Percentiles rank a stretch among this genome's conserved stretches.
Conservation (phyloP, 37 sponge, comb jelly and placozoan genomes). For the Amphimedon queenslandica region DNA sequence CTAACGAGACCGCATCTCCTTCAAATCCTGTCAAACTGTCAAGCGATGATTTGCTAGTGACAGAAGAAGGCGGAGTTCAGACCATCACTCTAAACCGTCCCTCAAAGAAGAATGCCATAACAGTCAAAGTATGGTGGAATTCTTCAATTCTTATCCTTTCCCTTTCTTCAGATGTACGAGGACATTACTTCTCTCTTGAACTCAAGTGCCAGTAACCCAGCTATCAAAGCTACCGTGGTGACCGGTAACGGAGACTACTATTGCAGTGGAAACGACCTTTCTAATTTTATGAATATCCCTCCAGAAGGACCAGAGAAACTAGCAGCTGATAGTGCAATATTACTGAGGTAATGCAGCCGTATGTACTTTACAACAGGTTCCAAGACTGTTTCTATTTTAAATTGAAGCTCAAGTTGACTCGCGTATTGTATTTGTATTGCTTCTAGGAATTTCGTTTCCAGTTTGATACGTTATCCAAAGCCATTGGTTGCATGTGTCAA, state of each 20-base stretch:
- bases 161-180: conserved; percentile 72
- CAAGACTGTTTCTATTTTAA: too few relatives aligned
- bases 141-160: not conserved
- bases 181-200: conserved; percentile 51
- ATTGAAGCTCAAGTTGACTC: too few relatives aligned
- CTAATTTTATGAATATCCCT: conserved; percentile 74
- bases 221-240: conserved; percentile 63
- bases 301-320: conserved; percentile 71
- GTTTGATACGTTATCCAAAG: conserved; percentile 92
- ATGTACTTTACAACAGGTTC: too few relatives aligned
- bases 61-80: conserved; percentile 51
- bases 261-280: conserved; percentile 92
- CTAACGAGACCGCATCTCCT: not conserved
- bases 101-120: conserved; percentile 77
- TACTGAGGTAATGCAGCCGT: conserved; percentile 60
- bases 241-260: conserved; percentile 94
- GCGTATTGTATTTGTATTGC: too few relatives aligned
- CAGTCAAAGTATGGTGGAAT: conserved; percentile 29
- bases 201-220: conserved; percentile 54
- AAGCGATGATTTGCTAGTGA: conserved; percentile 45
- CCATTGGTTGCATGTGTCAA: conserved; percentile 92
- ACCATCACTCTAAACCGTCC: conserved; percentile 88
- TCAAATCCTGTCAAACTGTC: not conserved
- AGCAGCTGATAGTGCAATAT: conserved; percentile 48
- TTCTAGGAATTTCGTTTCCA: conserved; percentile 79